Evolutionary conservation across 2,113 vertebrate species (phyloP).

Genomic region (Mobula hypostoma): DNA sequence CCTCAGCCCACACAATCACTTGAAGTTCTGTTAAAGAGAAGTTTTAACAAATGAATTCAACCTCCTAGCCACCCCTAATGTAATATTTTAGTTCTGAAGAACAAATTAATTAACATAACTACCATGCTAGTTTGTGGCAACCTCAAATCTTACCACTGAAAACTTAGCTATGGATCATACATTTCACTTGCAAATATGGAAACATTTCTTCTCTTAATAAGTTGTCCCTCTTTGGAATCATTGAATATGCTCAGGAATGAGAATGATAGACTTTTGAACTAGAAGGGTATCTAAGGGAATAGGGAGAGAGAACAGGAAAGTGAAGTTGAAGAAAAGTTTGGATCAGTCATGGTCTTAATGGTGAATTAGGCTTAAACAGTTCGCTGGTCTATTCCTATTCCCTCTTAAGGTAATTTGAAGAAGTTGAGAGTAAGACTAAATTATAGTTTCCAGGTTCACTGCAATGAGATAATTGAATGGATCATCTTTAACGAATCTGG

Average conservation of each 20-base stretch:
- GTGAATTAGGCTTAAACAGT: too few species aligned
- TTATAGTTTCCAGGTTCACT: neutral
- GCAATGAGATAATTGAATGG: neutral
- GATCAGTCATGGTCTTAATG: too few species aligned
- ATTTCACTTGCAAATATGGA: too few species aligned
- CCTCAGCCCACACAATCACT: neutral
- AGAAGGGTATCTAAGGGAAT: too few species aligned
- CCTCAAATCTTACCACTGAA: neutral
- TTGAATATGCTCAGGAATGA: too few species aligned
- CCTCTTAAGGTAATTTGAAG: neutral
- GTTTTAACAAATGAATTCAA: neutral
- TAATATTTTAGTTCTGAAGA: neutral
- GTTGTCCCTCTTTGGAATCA: too few species aligned
- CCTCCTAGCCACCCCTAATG: neutral
- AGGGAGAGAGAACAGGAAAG: too few species aligned
- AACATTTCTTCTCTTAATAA: too few species aligned
- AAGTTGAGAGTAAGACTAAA: neutral
- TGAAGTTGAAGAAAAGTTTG: too few species aligned
- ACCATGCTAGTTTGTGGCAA: neutral
- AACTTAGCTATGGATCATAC: neutral
- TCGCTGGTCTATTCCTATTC: too few species aligned
- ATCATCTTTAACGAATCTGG: neutral
- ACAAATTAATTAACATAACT: neutral
- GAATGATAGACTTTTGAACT: too few species aligned
- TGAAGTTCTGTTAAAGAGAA: neutral